Base-by-base conservation (phyloP, 2,797 vertebrate species). In the Xiphorhynchus erythropygius region DNA sequence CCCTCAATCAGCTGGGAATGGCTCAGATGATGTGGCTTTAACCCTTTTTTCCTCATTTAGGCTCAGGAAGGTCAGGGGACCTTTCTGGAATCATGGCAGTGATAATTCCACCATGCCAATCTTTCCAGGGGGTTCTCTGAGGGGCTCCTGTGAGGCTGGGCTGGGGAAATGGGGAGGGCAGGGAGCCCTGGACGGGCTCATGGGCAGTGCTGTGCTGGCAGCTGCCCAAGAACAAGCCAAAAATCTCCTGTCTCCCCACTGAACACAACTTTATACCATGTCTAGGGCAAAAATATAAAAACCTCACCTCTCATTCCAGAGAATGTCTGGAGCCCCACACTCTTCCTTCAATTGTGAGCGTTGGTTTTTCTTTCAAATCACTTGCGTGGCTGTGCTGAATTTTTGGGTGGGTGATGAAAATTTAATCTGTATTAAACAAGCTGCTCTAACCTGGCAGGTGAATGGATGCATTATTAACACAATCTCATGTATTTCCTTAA, bases 261-360 rank as follows among this genome's bases (percentile, higher is more conserved):
- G 4, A 83, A 62, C 18, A 33, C 53, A 25, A 25, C 37, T 74
- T 94, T 11, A 19, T 7, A 19, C 13, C 35, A 18, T 4, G 9
- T 50, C 47, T 67, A 46, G 21, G 49, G 62, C 79, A 75, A 71
- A 81, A 52, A 6, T 21, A 21, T 5, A 16, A 84, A 67, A 49
- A 22, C 28, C 37, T 89, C 62, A 25, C 50, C 60, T 68, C 91
- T 60, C 46, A 47, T 63, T 19, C 25, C 11, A 21, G 42, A 67
- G 49, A 91, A 84, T 35, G 41, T 28, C 64, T 87, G 84, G 75
- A 94, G 82, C 53, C 46, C 46, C 35, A 30, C 0, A 3, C 14
- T 81, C 33, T 96, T 96, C 95, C 93, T 94, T 42, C 94, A 91
- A 73, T 93, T 95, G 95, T 95, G 59, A 86, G 4, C 0, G 0